Conservation (phyloP, 1,140 invertebrate species). For the Leptinotarsa undecemlineata region DNA sequence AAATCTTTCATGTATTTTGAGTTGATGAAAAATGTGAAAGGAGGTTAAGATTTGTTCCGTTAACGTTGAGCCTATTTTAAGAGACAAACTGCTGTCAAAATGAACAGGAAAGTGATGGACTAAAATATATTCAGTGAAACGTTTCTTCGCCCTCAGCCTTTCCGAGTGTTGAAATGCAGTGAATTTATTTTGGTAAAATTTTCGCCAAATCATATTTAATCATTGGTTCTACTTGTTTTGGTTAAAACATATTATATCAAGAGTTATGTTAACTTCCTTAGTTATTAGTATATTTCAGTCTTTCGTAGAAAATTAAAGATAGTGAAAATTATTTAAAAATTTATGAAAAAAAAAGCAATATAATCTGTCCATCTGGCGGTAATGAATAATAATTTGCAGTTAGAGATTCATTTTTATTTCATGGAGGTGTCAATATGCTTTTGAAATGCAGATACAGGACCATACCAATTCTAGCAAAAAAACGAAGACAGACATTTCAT, state of each 20-base stretch:
- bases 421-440: constrained; percentile 7
- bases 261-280: not conserved
- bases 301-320: not conserved
- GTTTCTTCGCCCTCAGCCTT: not conserved
- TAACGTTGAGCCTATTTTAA: not conserved
- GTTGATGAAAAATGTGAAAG: too few relatives aligned
- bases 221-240: not conserved
- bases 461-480: constrained; percentile 14
- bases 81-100: not conserved
- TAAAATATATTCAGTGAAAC: not conserved
- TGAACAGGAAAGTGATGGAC: not conserved
- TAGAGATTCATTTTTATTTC: too few relatives aligned
- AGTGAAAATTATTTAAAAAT: not conserved
- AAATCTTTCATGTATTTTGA: too few relatives aligned
- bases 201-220: not conserved
- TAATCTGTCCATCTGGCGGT: constrained; percentile 11
- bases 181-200: not conserved
- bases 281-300: not conserved
- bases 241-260: not conserved
- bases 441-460: constrained; percentile 30
- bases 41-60: not conserved
- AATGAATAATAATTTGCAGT: not conserved
- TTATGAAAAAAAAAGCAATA: constrained; percentile 10
- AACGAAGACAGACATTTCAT: constrained; percentile 24
- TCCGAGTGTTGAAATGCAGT: not conserved